A percentile compares a stretch with the other conserved stretches of the same genome.
Evolutionary conservation across 2,888 invertebrate genomes (phyloP).

Genomic region (Tipula unca): DNA sequence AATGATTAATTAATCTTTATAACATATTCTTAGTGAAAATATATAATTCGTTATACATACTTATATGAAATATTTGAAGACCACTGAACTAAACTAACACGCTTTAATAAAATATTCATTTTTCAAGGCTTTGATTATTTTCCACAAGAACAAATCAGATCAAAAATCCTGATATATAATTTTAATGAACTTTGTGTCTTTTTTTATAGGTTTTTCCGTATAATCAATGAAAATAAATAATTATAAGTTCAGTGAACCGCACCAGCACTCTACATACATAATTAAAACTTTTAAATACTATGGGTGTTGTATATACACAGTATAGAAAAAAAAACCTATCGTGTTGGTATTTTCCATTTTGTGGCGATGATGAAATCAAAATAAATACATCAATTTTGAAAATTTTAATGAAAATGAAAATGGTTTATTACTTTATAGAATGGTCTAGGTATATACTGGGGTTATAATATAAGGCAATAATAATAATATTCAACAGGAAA

Average conservation of each 20-base stretch:
- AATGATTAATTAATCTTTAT: too few species aligned
- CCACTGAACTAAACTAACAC: too few species aligned
- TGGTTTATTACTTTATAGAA: not conserved
- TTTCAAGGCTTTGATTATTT: not conserved
- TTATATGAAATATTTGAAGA: too few species aligned
- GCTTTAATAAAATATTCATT: too few species aligned
- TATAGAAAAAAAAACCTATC: not conserved
- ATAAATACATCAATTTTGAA: not conserved
- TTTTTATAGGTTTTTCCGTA: not conserved
- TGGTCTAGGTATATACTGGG: not conserved
- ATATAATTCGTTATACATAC: too few species aligned
- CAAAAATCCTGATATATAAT: not conserved
- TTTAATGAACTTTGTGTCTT: not conserved
- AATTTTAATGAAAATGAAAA: not conserved
- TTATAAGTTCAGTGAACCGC: not conserved
- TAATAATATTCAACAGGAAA: conserved; percentile 8
- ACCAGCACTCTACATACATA: not conserved
- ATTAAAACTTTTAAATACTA: not conserved
- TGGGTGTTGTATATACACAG: not conserved
- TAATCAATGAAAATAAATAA: not conserved
- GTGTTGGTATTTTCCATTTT: not conserved
- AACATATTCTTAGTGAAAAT: too few species aligned
- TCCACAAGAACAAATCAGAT: not conserved
- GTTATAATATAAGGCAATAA: not conserved
- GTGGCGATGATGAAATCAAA: not conserved